Evolutionary conservation across 2,113 vertebrate species (phyloP), one percentile per base, ranked within the genome.

Genomic region (Amazona vittata): DNA sequence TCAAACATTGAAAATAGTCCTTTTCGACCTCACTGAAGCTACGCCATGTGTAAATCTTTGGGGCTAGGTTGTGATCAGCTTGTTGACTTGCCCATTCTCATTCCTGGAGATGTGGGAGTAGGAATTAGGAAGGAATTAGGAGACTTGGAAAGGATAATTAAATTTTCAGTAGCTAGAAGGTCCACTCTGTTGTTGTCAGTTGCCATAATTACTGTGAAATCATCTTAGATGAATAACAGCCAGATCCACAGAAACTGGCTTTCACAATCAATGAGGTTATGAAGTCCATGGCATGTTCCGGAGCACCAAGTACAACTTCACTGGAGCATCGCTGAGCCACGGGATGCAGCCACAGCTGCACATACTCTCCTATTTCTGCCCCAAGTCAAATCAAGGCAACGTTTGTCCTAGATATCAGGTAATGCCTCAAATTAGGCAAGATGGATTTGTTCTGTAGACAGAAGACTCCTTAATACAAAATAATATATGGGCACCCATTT

Each of bases 401-500:
- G 3, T 47, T 74, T 93, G 60, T 62, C 65, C 89, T 82, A 87
- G n/a, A 17, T 82, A 94, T 11, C 68, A 71, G 37, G 52, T n/a
- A 74, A 21, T 24, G 20, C 2, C 5, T 86, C 65, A 75, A 15
- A 83, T 86, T 53, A 84, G 44, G 64, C 14, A 29, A 75, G 41
- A 81, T n/a, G 11, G 75, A 88, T 81, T 74, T 67, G 24, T 60
- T 68, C 73, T 92, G 69, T 21, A 59, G 53, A 92, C 70, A 95
- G 57, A 93, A 50, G 44, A 76, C 47, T 55, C 41, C 73, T 93
- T 74, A 78, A 93, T 62, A 55, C 55, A 82, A 84, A 92, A 86
- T 95, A 89, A 95, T 86, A 44, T 81, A 91, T 14, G 47, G 78
- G 77, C 41, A 73, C 62, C 43, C 77, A 65, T 94, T 92, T 89